phyloP scores from a whole-genome alignment of 2,113 vertebrate species.

The Hiodon tergisus region DNA sequence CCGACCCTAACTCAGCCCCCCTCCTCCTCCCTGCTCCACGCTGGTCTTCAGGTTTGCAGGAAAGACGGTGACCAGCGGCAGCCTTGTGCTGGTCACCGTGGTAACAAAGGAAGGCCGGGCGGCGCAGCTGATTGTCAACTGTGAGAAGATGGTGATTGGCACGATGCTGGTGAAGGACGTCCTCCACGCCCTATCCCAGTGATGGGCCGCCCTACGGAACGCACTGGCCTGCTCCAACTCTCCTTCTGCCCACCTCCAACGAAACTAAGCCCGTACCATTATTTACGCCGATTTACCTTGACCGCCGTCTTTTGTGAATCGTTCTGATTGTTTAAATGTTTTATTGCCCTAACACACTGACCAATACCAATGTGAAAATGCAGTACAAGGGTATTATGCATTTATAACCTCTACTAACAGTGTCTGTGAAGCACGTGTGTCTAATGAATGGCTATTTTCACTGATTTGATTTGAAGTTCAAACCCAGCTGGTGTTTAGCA shows the following conservation, averaged over 20 bases:
- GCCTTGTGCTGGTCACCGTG: slow-evolving; percentile 85
- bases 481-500: too few relatives aligned
- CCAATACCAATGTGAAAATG: too few relatives aligned
- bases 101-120: slow-evolving; percentile 55
- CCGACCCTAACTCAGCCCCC: slow-evolving; percentile 52
- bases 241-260: not conserved
- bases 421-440: too few relatives aligned
- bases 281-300: too few relatives aligned
- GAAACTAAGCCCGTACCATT: too few relatives aligned
- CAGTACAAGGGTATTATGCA: too few relatives aligned
- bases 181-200: slow-evolving; percentile 77
- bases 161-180: slow-evolving; percentile 96
- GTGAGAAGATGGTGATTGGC: slow-evolving; percentile 95
- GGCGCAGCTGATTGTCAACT: slow-evolving; percentile 84
- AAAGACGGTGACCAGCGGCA: slow-evolving; percentile 79
- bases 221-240: not conserved
- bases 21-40: slow-evolving; percentile 46
- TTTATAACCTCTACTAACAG: too few relatives aligned
- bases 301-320: too few relatives aligned
- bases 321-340: too few relatives aligned
- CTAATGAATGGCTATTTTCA: too few relatives aligned
- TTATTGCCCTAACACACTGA: too few relatives aligned
- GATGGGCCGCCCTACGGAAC: slow-evolving; percentile 37
- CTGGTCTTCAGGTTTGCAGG: slow-evolving; percentile 77
- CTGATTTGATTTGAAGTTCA: too few relatives aligned